These are phyloP conservation scores for Chrosomus eos DNA, from an alignment of 2,797 vertebrate species.

Conservation along the genomic window DNA sequence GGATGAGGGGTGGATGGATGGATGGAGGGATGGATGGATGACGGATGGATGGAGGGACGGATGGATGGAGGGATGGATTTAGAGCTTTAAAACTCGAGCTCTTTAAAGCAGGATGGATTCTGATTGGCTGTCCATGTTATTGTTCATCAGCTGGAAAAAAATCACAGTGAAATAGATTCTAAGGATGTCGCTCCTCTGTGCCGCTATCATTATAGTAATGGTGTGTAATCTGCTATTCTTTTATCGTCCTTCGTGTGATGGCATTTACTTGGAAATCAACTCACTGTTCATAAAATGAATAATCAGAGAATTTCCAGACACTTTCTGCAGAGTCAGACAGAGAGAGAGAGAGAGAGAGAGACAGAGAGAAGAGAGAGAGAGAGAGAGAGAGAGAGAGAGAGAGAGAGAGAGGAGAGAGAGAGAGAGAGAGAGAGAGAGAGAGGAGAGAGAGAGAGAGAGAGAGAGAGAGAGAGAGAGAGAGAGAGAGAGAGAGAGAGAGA, in stretches of 20 bases:
- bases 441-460: too few relatives aligned
- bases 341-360: too few relatives aligned
- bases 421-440: too few relatives aligned
- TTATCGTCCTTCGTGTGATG: background rate
- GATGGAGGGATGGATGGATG: too few relatives aligned
- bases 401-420: too few relatives aligned
- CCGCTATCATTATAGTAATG: background rate
- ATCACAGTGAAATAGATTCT: background rate
- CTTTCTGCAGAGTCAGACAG: slow-evolving; percentile 22
- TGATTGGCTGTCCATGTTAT: background rate
- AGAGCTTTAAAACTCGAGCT: background rate
- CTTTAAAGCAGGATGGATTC: background rate
- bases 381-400: too few relatives aligned
- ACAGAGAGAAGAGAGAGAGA: too few relatives aligned
- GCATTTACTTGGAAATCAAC: background rate
- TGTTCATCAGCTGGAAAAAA: background rate
- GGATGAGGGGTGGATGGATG: too few relatives aligned
- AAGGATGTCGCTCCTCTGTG: background rate
- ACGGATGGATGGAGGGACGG: too few relatives aligned
- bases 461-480: too few relatives aligned
- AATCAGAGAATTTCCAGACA: background rate
- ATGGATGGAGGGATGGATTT: too few relatives aligned
- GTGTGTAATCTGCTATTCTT: background rate
- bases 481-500: too few relatives aligned
- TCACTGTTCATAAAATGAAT: background rate